These are phyloP conservation scores for Cavia porcellus DNA, from an alignment of 2,113 vertebrate genomes.

Conservation along the genomic window DNA sequence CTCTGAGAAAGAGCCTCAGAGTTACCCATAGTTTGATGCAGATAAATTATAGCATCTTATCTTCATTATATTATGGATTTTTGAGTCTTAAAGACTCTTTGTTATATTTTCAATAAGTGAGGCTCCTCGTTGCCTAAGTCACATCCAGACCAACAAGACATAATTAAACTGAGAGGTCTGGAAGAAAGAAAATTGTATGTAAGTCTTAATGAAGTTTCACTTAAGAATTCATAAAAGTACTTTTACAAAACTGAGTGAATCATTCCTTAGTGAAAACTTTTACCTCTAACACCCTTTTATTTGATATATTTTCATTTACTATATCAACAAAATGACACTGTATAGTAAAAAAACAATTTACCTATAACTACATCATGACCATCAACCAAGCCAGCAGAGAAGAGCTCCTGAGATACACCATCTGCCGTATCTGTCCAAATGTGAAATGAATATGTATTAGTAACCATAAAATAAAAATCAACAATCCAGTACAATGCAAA, in stretches of 20 bases:
- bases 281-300: slow-evolving; percentile 76
- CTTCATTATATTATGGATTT: not conserved
- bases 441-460: slow-evolving; percentile 86
- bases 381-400: slow-evolving; percentile 98
- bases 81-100: not conserved
- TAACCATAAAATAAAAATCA: slow-evolving; percentile 81
- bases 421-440: slow-evolving; percentile 96
- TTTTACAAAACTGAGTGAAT: slow-evolving; percentile 70
- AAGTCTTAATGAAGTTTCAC: slow-evolving; percentile 37
- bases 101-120: not conserved
- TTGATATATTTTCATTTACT: slow-evolving; percentile 78
- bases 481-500: slow-evolving; percentile 79
- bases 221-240: slow-evolving; percentile 77
- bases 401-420: slow-evolving; percentile 99
- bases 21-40: not conserved
- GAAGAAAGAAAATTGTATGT: slow-evolving; percentile 47
- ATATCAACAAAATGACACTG: slow-evolving; percentile 78
- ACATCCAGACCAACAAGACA: not conserved
- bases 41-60: not conserved
- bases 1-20: not conserved
- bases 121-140: not conserved
- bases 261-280: slow-evolving; percentile 73
- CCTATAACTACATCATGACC: slow-evolving; percentile 97
- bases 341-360: slow-evolving; percentile 91
- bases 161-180: slow-evolving; percentile 9